phyloP scores from a whole-genome alignment of 1,140 invertebrate genomes.

The Achroia grisella region DNA sequence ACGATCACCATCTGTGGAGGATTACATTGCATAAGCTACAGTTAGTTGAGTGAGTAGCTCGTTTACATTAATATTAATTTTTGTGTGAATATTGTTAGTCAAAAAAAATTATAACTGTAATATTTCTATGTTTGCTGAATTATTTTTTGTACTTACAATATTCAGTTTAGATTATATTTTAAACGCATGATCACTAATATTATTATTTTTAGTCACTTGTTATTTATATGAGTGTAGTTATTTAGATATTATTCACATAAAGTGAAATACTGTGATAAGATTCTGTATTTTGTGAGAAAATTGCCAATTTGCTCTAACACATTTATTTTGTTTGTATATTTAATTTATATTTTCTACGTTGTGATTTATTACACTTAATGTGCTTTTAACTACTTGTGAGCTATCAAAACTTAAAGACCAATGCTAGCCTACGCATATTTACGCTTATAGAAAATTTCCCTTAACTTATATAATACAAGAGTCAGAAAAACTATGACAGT shows the following conservation, averaged over 20 bases:
- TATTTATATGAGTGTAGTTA: background rate
- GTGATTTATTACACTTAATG: constrained; percentile 21
- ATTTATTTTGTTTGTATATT: background rate
- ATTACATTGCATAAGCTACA: constrained; percentile 69
- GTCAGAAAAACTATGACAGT: too few species aligned
- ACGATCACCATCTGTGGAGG: constrained; percentile 75
- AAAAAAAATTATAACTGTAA: background rate
- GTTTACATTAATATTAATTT: constrained; percentile 17
- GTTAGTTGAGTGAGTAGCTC: constrained; percentile 47
- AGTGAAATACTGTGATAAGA: too few species aligned
- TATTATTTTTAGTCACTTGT: background rate
- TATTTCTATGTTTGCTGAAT: background rate
- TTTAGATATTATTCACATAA: too few species aligned
- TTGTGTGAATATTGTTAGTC: constrained; percentile 6
- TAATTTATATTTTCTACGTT: constrained; percentile 7
- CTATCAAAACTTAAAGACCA: too few species aligned
- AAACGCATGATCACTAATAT: too few species aligned
- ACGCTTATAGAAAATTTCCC: too few species aligned
- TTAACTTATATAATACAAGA: too few species aligned
- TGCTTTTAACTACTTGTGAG: constrained; percentile 21
- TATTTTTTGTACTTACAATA: background rate
- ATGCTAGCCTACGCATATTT: too few species aligned
- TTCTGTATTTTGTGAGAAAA: too few species aligned
- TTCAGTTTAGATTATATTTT: background rate
- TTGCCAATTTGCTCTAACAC: too few species aligned